Conservation (phyloP, 2,113 vertebrate genomes). For the Carassius carassius region DNA sequence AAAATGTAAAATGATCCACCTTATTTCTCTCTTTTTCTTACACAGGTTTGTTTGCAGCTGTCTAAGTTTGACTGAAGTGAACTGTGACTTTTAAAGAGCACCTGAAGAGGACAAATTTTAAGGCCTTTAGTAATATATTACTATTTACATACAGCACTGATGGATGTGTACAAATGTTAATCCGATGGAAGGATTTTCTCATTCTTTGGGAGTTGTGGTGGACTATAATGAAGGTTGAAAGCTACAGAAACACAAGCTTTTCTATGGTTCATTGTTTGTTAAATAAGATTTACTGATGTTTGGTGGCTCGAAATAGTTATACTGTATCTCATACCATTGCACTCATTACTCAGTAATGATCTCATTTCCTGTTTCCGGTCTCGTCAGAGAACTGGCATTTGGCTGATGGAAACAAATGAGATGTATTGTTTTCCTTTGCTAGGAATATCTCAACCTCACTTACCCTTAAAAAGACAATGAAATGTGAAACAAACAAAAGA, state of each 20-base stretch:
- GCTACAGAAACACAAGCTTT: neutral
- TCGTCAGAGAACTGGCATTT: slow-evolving; percentile 42
- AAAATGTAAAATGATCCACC: neutral
- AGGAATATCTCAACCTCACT: slow-evolving; percentile 6
- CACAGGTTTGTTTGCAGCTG: slow-evolving; percentile 55
- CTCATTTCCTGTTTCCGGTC: slow-evolving; percentile 35
- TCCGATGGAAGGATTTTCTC: slow-evolving; percentile 8
- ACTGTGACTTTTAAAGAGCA: slow-evolving; percentile 69
- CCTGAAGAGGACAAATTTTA: slow-evolving; percentile 72
- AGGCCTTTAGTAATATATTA: slow-evolving; percentile 77
- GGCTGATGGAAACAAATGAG: slow-evolving; percentile 32
- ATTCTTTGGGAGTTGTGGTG: slow-evolving; percentile 9
- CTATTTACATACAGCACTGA: slow-evolving; percentile 50
- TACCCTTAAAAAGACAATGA: slow-evolving; percentile 53
- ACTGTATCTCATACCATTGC: slow-evolving; percentile 67
- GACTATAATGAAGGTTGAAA: neutral
- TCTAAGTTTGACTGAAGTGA: slow-evolving; percentile 66
- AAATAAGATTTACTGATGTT: slow-evolving; percentile 9
- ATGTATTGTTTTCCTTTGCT: neutral
- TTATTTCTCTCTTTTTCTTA: slow-evolving; percentile 31
- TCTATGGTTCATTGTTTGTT: neutral
- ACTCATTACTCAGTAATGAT: slow-evolving; percentile 61
- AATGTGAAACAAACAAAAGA: slow-evolving; percentile 54
- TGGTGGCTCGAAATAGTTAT: slow-evolving; percentile 48
- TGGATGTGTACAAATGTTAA: slow-evolving; percentile 68